Conservation (phyloP, 2,797 vertebrate genomes). For the Dryobates pubescens region DNA sequence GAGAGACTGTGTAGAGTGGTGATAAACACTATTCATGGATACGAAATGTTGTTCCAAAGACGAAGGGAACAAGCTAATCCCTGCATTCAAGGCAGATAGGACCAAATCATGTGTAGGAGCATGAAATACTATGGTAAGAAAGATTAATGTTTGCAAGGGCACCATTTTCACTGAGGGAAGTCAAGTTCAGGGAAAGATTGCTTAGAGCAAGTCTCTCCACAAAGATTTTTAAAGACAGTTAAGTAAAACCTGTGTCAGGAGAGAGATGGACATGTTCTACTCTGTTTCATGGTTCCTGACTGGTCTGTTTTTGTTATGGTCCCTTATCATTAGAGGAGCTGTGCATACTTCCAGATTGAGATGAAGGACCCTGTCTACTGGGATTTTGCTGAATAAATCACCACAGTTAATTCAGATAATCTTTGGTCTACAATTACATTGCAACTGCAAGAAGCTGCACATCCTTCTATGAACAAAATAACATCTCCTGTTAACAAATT, state of each 20-base stretch:
- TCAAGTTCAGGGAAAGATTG: not conserved
- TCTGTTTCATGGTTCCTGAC: not conserved
- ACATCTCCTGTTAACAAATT: not conserved
- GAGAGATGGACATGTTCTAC: not conserved
- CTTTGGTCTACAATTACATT: not conserved
- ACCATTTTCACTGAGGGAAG: not conserved
- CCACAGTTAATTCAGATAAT: not conserved
- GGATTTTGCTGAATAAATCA: not conserved
- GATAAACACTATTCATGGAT: constrained; percentile 24
- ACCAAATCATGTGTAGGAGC: not conserved
- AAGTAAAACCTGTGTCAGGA: not conserved
- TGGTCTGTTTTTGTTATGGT: constrained; percentile 21
- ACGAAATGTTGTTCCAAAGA: not conserved
- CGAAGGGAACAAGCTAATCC: constrained; percentile 30
- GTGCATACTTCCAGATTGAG: not conserved
- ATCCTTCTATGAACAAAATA: not conserved
- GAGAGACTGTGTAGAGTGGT: constrained; percentile 8
- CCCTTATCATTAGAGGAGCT: not conserved
- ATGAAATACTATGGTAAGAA: not conserved
- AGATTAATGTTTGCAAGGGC: not conserved
- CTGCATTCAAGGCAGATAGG: not conserved
- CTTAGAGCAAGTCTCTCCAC: not conserved
- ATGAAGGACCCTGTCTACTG: not conserved
- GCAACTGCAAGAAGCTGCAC: not conserved
- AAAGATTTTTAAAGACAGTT: not conserved